Conservation (phyloP, 2,797 vertebrate species). For the Discoglossus pictus region DNA sequence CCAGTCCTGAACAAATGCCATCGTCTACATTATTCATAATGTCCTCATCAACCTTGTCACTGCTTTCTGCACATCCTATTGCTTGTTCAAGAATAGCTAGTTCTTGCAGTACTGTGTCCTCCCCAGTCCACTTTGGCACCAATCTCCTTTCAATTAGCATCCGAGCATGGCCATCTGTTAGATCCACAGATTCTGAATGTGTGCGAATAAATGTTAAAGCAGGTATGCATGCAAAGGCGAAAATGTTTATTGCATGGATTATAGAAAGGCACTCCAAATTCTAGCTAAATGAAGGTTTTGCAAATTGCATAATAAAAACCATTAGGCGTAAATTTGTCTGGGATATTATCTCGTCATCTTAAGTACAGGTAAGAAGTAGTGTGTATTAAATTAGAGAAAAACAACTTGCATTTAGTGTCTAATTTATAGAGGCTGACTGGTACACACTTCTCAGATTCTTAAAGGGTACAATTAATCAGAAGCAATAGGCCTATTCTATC, state of each 20-base stretch:
- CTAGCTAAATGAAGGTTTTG: slow-evolving; percentile 7
- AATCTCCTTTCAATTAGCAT: slow-evolving; percentile 43
- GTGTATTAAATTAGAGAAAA: too few species aligned
- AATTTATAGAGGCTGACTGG: too few species aligned
- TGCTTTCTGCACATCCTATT: slow-evolving; percentile 36
- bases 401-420: too few species aligned
- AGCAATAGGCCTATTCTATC: too few species aligned
- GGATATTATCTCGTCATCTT: too few species aligned
- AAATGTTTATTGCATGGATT: slow-evolving; percentile 25
- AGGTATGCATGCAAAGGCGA: slow-evolving; percentile 28
- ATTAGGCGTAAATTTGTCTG: background rate
- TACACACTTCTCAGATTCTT: too few species aligned
- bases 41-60: slow-evolving; percentile 50
- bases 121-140: slow-evolving; percentile 44
- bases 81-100: slow-evolving; percentile 44
- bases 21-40: slow-evolving; percentile 47
- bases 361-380: too few species aligned
- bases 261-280: slow-evolving; percentile 6
- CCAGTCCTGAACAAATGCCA: slow-evolving; percentile 45
- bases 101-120: slow-evolving; percentile 41
- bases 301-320: slow-evolving; percentile 9
- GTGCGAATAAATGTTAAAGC: slow-evolving; percentile 40
- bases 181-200: slow-evolving; percentile 29
- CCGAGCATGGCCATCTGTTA: slow-evolving; percentile 46
- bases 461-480: too few species aligned